These are phyloP conservation scores for Isichthys henryi DNA, from an alignment of 2,113 vertebrate genomes.

Conservation along the genomic window DNA sequence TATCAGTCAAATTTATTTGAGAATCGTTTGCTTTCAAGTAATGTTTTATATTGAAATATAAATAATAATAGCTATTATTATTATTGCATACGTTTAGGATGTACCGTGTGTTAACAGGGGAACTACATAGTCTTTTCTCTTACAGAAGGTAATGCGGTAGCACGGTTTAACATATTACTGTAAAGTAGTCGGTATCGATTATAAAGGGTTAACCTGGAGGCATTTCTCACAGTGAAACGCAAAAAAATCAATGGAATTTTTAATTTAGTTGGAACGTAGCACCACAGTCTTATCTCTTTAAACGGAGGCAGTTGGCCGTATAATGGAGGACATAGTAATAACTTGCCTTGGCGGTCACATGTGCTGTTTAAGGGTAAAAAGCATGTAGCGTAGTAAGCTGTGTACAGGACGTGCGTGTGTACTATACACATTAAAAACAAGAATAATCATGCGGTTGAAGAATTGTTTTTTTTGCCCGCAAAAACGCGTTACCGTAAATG, in stretches of 20 bases:
- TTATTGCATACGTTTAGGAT: not conserved
- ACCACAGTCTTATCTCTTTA: not conserved
- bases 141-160: not conserved
- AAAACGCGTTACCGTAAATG: not conserved
- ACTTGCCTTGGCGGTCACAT: not conserved
- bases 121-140: not conserved
- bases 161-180: not conserved
- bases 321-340: conserved; percentile 13
- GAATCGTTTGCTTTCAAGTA: not conserved
- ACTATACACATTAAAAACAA: not conserved
- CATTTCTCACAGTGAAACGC: not conserved
- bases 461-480: not conserved
- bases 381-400: not conserved
- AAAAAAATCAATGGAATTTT: not conserved
- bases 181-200: not conserved
- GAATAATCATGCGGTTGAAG: not conserved
- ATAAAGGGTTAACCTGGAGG: not conserved
- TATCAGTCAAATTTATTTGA: not conserved
- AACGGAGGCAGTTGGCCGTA: not conserved
- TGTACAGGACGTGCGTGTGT: not conserved
- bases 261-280: not conserved
- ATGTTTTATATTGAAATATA: not conserved
- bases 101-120: not conserved
- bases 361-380: conserved; percentile 28
- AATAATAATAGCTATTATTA: not conserved